These are phyloP conservation scores for Ceuthmochares aereus DNA, from an alignment of 2,113 vertebrate genomes.

Conservation along the genomic window DNA sequence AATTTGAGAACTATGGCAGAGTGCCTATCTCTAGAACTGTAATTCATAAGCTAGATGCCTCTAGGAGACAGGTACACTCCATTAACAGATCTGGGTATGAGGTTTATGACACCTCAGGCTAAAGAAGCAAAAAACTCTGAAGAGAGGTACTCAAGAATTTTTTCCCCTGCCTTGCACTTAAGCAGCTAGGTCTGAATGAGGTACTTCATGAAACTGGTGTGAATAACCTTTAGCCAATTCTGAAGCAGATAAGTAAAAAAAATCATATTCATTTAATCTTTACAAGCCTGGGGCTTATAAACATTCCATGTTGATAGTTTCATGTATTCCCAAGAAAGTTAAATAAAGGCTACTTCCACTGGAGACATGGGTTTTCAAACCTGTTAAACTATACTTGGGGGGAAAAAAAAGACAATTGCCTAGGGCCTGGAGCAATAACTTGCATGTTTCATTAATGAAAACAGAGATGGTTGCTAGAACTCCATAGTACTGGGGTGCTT, in stretches of 20 bases:
- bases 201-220: slow-evolving; percentile 16
- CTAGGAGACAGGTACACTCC: background rate
- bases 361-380: background rate
- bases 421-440: background rate
- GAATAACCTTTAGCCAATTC: background rate
- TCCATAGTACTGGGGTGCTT: background rate
- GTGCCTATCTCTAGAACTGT: background rate
- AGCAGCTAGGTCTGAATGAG: background rate
- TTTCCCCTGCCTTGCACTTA: background rate
- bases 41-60: background rate
- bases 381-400: background rate
- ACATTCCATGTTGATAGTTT: slow-evolving; percentile 16
- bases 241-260: slow-evolving; percentile 18
- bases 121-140: background rate
- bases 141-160: background rate
- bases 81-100: background rate
- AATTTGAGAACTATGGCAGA: background rate
- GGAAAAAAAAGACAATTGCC: background rate
- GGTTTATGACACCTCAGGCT: background rate
- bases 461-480: background rate
- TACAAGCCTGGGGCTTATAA: slow-evolving; percentile 17
- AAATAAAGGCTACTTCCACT: background rate
- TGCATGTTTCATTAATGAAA: background rate
- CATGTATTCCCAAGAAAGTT: background rate
- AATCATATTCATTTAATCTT: background rate